Conservation (phyloP, 1,140 invertebrate genomes). For the Olivierus martensii region DNA sequence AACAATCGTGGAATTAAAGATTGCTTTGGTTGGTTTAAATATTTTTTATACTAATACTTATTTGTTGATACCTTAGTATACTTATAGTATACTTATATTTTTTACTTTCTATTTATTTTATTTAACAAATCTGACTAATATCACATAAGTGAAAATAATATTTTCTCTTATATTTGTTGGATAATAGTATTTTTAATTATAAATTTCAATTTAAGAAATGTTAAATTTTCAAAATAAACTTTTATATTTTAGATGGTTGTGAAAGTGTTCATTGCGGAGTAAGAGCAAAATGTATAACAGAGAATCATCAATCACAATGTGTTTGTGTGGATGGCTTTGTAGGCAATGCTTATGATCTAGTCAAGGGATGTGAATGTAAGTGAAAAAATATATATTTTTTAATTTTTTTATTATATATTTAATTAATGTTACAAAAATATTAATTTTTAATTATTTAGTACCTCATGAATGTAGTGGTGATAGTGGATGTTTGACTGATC, state of each 20-base stretch:
- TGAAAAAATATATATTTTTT: neutral
- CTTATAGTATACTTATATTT: too few species aligned
- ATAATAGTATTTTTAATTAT: neutral
- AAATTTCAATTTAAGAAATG: too few species aligned
- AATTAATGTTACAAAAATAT: neutral
- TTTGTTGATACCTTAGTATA: neutral
- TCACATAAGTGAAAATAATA: neutral
- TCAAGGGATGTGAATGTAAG: slow-evolving; percentile 20
- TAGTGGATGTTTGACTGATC: slow-evolving; percentile 16
- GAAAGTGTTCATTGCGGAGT: slow-evolving; percentile 46
- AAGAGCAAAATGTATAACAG: slow-evolving; percentile 64
- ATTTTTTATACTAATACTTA: neutral
- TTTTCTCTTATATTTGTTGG: neutral
- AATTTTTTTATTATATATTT: neutral
- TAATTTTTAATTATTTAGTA: slow-evolving; percentile 7
- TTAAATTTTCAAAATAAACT: too few species aligned
- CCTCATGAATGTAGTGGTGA: slow-evolving; percentile 19
- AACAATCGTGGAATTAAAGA: slow-evolving; percentile 39
- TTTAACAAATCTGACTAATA: too few species aligned
- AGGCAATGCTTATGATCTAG: slow-evolving; percentile 39
- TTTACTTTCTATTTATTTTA: too few species aligned
- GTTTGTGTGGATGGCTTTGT: slow-evolving; percentile 65
- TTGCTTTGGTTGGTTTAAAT: slow-evolving; percentile 11
- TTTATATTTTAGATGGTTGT: slow-evolving; percentile 21
- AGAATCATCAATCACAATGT: slow-evolving; percentile 70